Percentiles rank a stretch among this genome's conserved stretches.
Evolutionary conservation across 2,797 vertebrate genomes (phyloP).

Genomic region (Lepus townsendii): DNA sequence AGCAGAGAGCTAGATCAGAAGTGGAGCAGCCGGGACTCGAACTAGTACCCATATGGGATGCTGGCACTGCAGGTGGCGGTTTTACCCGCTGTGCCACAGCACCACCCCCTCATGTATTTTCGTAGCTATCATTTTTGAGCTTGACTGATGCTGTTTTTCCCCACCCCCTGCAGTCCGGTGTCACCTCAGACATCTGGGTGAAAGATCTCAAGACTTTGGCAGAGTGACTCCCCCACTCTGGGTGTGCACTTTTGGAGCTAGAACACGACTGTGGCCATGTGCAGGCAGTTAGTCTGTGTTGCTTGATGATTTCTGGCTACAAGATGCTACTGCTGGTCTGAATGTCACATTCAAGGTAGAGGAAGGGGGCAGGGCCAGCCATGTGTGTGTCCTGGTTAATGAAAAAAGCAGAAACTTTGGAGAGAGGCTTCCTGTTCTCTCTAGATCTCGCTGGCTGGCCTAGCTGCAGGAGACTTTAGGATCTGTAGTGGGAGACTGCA

Average conservation of each 20-base stretch:
- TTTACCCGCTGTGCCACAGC: too few species aligned
- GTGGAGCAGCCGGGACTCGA: too few species aligned
- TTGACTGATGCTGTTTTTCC: not conserved
- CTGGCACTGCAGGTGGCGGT: too few species aligned
- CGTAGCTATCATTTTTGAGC: not conserved
- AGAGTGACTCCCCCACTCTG: not conserved
- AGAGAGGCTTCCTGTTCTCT: slow-evolving; percentile 35
- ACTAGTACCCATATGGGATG: too few species aligned
- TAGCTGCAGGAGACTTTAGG: not conserved
- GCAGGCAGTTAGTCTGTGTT: slow-evolving; percentile 10
- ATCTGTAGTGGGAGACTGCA: not conserved
- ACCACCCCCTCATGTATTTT: not conserved
- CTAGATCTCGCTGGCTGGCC: not conserved
- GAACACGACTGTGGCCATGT: not conserved
- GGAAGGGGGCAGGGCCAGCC: not conserved
- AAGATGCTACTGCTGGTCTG: not conserved
- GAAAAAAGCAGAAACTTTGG: not conserved
- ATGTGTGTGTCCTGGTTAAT: not conserved
- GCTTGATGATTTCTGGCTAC: not conserved
- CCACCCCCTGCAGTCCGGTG: not conserved
- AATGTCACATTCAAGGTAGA: not conserved
- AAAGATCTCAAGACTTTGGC: slow-evolving; percentile 29
- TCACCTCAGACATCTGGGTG: not conserved
- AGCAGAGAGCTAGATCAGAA: too few species aligned
- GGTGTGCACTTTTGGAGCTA: not conserved